Evolutionary conservation across 2,797 vertebrate species (phyloP), one percentile per base, ranked within the genome.

Genomic region (Dipus sagitta): DNA sequence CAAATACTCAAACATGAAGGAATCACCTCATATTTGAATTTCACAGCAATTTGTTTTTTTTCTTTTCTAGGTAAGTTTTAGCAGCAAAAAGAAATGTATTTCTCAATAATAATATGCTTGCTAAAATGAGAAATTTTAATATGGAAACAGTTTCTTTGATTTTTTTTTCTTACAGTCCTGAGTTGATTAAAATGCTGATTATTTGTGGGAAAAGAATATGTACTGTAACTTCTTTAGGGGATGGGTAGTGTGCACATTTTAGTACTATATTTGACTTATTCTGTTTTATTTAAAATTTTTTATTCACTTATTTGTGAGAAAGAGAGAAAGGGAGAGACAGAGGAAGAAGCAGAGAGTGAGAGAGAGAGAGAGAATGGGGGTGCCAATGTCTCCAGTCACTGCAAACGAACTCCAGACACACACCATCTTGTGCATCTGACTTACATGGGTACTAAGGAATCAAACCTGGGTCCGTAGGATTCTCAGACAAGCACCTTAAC

Each of bases 31-130:
- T 68, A 60, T 68, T 54, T 30, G 15, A 90, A 79, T 34, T 70
- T 71, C 18, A 78, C 2, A 54, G 2, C 0, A 18, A 23, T 77
- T 92, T 13, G 65, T 71, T 92, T 68, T 89, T 47, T 47, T 78
- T 83, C 70, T 4, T 84, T 58, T 92, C 28, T 17, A n/a, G 90
- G 1, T 68, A 30, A 34, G 32, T n/a, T 90, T 88, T 84, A 88
- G 38, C 0, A 90, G 47, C 9, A 7, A 47, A 94, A 80, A 74
- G 34, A 32, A 64, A 26, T 58, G 15, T n/a, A 80, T 58, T 58
- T 93, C 68, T 13, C 32, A 52, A 18, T 76, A 81, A 80, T 52
- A 68, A 38, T 85, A 38, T 88, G 68, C 17, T 78, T 71, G 10
- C 71, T 79, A 21, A 6, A 87, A 13, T 54, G 52, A 72, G 14